Percentiles rank a stretch among this genome's conserved stretches.
Conservation (phyloP, 2,888 invertebrate genomes). For the Raillietiella orientalis region DNA sequence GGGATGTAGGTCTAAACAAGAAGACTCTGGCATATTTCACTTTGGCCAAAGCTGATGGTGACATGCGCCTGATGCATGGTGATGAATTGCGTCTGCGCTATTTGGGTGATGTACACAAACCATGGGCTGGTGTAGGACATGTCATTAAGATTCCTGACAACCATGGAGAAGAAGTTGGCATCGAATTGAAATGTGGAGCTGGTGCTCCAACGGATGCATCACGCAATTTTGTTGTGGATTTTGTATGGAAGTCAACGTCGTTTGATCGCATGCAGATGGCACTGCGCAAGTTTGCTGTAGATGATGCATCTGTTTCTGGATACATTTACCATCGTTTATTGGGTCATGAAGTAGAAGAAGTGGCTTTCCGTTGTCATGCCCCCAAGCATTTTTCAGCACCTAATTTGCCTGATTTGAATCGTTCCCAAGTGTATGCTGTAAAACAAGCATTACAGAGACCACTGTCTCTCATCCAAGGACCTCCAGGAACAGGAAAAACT, state of each 20-base stretch:
- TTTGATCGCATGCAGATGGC: slow-evolving; percentile 91
- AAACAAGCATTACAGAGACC: slow-evolving; percentile 91
- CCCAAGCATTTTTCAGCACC: slow-evolving; percentile 94
- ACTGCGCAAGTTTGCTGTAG: slow-evolving; percentile 73
- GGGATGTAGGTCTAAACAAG: slow-evolving; percentile 95
- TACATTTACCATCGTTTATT: slow-evolving; percentile 89
- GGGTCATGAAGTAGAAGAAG: slow-evolving; percentile 79
- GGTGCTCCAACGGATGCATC: slow-evolving; percentile 79
- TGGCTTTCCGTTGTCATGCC: slow-evolving; percentile 56
- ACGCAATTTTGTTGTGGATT: slow-evolving; percentile 88
- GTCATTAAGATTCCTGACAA: slow-evolving; percentile 87
- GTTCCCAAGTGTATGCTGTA: slow-evolving; percentile 92
- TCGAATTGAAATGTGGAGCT: slow-evolving; percentile 68
- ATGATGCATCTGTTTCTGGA: slow-evolving; percentile 80
- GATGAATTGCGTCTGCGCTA: slow-evolving; percentile 80
- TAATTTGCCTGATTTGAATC: slow-evolving; percentile 83
- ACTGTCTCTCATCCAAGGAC: slow-evolving; percentile 69
- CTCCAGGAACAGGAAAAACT: slow-evolving; percentile 91
- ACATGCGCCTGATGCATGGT: slow-evolving; percentile 97
- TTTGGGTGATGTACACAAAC: slow-evolving; percentile 64
- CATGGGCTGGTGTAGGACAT: slow-evolving; percentile 94
- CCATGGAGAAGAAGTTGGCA: slow-evolving; percentile 88
- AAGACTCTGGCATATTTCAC: slow-evolving; percentile 93
- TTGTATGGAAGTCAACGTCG: slow-evolving; percentile 95
- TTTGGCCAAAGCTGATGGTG: slow-evolving; percentile 78